phyloP scores from a whole-genome alignment of 2,113 vertebrate genomes.

The Rhea pennata region DNA sequence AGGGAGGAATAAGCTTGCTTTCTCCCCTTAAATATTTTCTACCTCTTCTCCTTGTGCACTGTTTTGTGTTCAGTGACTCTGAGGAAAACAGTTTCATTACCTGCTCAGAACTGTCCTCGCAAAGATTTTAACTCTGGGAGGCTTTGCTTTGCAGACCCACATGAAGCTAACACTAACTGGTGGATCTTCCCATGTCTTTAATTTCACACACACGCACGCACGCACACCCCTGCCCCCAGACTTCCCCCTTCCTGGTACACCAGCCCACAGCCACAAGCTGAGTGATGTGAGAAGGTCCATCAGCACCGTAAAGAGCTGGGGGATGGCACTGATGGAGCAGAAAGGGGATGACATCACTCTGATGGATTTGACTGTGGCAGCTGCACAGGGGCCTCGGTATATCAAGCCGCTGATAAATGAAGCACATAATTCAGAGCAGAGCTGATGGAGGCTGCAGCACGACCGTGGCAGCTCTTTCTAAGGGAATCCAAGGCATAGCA shows the following conservation, averaged over 20 bases:
- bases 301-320: conserved; percentile 30
- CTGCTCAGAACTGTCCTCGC: neutral
- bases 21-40: neutral
- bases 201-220: too few species aligned
- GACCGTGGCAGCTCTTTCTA: neutral
- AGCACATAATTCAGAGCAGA: neutral
- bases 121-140: neutral
- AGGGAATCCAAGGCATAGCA: neutral
- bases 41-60: neutral
- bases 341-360: conserved; percentile 50
- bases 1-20: neutral
- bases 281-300: conserved; percentile 13
- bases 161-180: neutral
- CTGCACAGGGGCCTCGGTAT: neutral
- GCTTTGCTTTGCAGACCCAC: neutral
- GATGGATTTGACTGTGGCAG: conserved; percentile 46
- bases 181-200: neutral
- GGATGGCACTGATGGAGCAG: conserved; percentile 60
- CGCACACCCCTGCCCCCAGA: neutral
- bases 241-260: conserved; percentile 14
- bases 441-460: neutral
- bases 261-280: neutral
- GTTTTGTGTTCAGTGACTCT: neutral
- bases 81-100: neutral
- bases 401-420: conserved; percentile 40